Evolutionary conservation across 2,797 vertebrate species (phyloP).

Genomic region (Heteromormyrus szaboi): DNA sequence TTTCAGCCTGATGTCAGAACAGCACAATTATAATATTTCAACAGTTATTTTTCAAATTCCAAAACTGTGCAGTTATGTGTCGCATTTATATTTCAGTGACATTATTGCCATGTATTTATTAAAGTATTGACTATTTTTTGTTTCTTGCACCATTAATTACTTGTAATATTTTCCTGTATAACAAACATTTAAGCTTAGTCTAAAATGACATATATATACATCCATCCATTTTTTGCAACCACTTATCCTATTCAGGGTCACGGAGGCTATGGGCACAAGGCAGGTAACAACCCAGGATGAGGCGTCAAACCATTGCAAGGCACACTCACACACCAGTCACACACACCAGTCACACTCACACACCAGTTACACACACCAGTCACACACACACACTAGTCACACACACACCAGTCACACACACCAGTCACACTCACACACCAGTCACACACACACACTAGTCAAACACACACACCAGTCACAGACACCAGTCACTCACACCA

Average conservation of each 20-base stretch:
- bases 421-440: too few species aligned
- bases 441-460: too few species aligned
- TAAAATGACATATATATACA: not conserved
- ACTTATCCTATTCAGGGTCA: not conserved
- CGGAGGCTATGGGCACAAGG: too few species aligned
- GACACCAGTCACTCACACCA: too few species aligned
- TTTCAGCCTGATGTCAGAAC: not conserved
- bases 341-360: too few species aligned
- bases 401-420: too few species aligned
- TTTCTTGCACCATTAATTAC: not conserved
- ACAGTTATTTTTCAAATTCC: not conserved
- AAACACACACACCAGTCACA: too few species aligned
- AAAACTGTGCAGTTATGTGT: not conserved
- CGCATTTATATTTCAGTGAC: not conserved
- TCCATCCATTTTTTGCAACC: not conserved
- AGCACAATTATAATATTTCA: not conserved
- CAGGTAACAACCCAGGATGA: too few species aligned
- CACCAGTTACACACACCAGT: too few species aligned
- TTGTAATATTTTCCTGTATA: not conserved
- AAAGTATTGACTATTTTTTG: not conserved
- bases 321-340: too few species aligned
- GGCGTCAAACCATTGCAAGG: too few species aligned
- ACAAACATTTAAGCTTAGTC: not conserved
- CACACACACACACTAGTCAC: too few species aligned
- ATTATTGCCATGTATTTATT: not conserved